Evolutionary conservation across 2,797 vertebrate species (phyloP).

Genomic region (Cygnus olor): DNA sequence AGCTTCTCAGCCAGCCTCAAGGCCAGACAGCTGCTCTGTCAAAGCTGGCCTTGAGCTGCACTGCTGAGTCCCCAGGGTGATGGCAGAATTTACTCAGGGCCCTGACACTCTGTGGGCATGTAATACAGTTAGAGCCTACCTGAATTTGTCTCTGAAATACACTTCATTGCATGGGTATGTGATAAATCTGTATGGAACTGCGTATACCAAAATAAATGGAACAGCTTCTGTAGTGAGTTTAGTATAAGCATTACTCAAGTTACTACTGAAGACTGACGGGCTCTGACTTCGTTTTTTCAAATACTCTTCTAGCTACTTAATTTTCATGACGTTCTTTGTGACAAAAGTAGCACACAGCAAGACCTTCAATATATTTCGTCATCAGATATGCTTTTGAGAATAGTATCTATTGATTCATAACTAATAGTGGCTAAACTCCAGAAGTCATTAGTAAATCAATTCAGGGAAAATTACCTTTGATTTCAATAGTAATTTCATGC

Average conservation of each 20-base stretch:
- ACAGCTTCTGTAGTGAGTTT: background rate
- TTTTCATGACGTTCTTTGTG: background rate
- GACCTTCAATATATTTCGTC: background rate
- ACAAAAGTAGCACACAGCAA: background rate
- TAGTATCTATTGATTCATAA: constrained; percentile 7
- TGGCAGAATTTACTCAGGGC: too few relatives aligned
- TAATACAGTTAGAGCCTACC: background rate
- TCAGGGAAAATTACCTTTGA: constrained; percentile 21
- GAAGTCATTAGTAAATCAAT: constrained; percentile 8
- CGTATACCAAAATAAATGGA: background rate
- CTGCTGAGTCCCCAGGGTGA: too few relatives aligned
- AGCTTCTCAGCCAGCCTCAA: background rate
- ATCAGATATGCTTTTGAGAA: background rate
- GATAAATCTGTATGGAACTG: background rate
- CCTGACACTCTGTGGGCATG: background rate
- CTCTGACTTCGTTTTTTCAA: background rate
- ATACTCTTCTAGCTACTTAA: background rate
- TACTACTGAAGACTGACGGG: background rate
- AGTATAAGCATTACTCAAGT: background rate
- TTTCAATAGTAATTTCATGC: background rate
- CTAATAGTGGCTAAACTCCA: background rate
- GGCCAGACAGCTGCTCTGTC: background rate
- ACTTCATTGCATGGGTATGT: background rate
- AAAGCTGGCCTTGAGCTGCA: background rate
- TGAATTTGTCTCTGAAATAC: background rate